A percentile compares a stretch with the other conserved stretches of the same genome.
Evolutionary conservation across 2,888 invertebrate species (phyloP).

Genomic region (Sphaerophoria rueppellii): DNA sequence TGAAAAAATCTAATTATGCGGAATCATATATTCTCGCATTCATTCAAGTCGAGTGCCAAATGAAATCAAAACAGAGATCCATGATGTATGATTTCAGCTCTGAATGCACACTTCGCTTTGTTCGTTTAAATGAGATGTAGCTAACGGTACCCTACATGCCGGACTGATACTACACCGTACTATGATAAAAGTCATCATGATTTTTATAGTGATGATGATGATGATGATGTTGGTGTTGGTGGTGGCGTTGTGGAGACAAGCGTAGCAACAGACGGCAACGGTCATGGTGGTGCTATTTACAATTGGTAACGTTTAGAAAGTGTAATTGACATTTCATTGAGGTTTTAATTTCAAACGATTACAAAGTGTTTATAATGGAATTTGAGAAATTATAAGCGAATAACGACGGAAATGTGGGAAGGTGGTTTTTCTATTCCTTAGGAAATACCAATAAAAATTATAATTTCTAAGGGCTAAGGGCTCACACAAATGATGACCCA

Average conservation of each 20-base stretch:
- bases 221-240: constrained; percentile 1
- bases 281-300: constrained; percentile 35
- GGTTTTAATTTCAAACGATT: constrained; percentile 39
- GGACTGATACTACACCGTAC: not conserved
- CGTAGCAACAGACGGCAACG: not conserved
- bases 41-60: constrained; percentile 61
- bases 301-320: constrained; percentile 64
- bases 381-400: not conserved
- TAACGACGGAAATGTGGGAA: not conserved
- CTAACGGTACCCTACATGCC: not conserved
- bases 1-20: constrained; percentile 60
- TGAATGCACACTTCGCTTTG: constrained; percentile 45
- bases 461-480: too few species aligned
- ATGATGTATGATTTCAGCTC: constrained; percentile 26
- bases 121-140: constrained; percentile 33
- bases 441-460: not conserved
- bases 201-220: not conserved
- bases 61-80: constrained; percentile 59
- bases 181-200: constrained; percentile 53
- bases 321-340: constrained; percentile 52
- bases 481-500: too few species aligned
- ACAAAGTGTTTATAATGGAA: constrained; percentile 26
- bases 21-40: constrained; percentile 30
- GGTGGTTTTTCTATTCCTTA: too few species aligned
- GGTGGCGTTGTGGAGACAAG: constrained; percentile 1